These are phyloP conservation scores for Campoletis sonorensis DNA, from an alignment of 1,140 invertebrate genomes.

Conservation along the genomic window DNA sequence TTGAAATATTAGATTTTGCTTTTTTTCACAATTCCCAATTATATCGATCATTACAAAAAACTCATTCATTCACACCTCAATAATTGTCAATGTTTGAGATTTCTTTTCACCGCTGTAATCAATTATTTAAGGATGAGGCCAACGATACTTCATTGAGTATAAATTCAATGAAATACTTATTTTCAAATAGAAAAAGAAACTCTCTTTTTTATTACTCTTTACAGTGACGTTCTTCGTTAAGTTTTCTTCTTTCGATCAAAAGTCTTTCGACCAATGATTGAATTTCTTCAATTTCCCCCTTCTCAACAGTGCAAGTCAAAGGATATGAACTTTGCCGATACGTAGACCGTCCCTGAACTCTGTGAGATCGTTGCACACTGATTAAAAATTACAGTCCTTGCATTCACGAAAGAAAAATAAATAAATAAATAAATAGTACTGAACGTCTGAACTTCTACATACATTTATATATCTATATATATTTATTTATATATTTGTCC, in stretches of 20 bases:
- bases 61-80: too few relatives aligned
- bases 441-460: not conserved
- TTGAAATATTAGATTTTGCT: too few relatives aligned
- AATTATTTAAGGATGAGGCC: too few relatives aligned
- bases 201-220: too few relatives aligned
- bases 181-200: too few relatives aligned
- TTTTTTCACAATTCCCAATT: not conserved
- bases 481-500: too few relatives aligned
- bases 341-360: slow-evolving; percentile 1
- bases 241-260: not conserved
- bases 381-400: slow-evolving; percentile 9
- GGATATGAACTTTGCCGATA: slow-evolving; percentile 19
- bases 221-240: too few relatives aligned
- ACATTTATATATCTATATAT: too few relatives aligned
- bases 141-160: too few relatives aligned
- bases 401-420: not conserved
- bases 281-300: not conserved
- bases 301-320: not conserved
- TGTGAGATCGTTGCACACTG: not conserved
- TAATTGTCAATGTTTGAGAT: too few relatives aligned
- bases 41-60: not conserved
- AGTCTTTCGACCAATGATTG: not conserved
- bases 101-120: too few relatives aligned
- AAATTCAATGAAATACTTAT: too few relatives aligned
- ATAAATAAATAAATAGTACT: not conserved